Conservation (phyloP, 1,140 invertebrate species). For the Elysia chlorotica region DNA sequence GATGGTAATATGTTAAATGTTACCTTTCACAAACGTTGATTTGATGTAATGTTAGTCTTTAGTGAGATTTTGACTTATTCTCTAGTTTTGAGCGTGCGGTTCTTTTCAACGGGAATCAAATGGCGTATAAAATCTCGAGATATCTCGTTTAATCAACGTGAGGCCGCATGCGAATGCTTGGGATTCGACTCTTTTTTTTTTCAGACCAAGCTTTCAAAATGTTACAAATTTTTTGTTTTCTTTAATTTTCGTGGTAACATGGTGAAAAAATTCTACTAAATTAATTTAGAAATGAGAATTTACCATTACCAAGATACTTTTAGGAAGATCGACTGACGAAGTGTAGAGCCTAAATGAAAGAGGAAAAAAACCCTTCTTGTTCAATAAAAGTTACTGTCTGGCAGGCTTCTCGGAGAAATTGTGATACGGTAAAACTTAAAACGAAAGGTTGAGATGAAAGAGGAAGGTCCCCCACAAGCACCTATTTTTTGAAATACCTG, state of each 20-base stretch:
- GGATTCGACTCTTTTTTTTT: no score
- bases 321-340: background rate
- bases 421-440: no score
- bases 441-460: no score
- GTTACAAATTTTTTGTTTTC: background rate
- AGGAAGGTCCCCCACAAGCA: no score
- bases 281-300: background rate
- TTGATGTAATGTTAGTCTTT: background rate
- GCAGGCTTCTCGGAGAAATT: no score
- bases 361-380: no score
- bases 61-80: background rate
- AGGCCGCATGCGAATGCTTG: no score
- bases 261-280: background rate
- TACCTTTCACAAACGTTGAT: background rate
- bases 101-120: background rate
- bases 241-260: background rate
- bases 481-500: no score
- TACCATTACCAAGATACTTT: background rate
- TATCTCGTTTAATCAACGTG: background rate
- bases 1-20: no score
- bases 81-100: conserved; percentile 6
- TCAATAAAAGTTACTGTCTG: no score
- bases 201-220: background rate
- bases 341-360: no score
- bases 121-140: conserved; percentile 16